Conservation (phyloP, 2,797 vertebrate species). For the Scleropages formosus region DNA sequence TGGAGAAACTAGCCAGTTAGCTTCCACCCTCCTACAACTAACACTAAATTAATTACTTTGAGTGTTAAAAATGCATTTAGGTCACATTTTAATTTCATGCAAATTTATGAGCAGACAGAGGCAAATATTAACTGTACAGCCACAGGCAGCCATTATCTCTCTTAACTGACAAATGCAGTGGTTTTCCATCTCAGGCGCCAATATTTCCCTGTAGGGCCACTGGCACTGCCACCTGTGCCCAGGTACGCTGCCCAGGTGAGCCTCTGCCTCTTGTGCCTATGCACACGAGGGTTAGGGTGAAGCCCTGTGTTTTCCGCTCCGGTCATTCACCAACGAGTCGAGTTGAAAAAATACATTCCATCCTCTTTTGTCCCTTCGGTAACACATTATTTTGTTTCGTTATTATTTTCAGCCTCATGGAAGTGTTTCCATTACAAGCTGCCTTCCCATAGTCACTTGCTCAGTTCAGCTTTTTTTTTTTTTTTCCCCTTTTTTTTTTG, state of each 20-base stretch:
- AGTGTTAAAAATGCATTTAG: slow-evolving; percentile 80
- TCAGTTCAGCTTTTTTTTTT: no score
- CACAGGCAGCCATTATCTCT: slow-evolving; percentile 57
- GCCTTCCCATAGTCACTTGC: no score
- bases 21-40: slow-evolving; percentile 54
- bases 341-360: no score
- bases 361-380: no score
- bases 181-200: not conserved
- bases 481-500: no score
- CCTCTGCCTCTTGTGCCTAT: not conserved
- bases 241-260: not conserved
- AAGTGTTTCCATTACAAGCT: no score
- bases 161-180: slow-evolving; percentile 54
- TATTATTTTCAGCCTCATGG: no score
- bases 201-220: not conserved
- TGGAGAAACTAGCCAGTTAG: slow-evolving; percentile 51
- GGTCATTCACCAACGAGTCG: not conserved
- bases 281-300: no score
- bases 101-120: slow-evolving; percentile 74
- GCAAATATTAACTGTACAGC: slow-evolving; percentile 76
- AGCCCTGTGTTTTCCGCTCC: not conserved
- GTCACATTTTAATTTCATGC: slow-evolving; percentile 77
- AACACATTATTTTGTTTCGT: no score
- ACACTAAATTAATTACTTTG: slow-evolving; percentile 71
- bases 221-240: slow-evolving; percentile 2